Evolutionary conservation across 92 coral and sea anemone genomes (phyloP), one percentile per base, ranked within the genome.

Genomic region (Phenganax subtilis): DNA sequence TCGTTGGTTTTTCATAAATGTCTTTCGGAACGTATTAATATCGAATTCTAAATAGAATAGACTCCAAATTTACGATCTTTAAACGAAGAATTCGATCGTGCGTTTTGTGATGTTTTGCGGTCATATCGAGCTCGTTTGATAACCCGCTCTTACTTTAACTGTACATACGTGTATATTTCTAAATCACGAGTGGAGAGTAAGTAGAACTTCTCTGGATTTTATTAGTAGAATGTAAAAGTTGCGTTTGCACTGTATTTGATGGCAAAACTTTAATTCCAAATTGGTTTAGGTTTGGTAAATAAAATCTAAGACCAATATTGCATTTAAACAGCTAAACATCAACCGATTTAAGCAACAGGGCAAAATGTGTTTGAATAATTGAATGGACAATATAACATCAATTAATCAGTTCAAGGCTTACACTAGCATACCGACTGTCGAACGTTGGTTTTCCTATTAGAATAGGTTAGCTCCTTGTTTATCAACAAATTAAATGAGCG

Each of bases 31-130:
- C 73, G 5, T 67, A n/a, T 29, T 30, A 29, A 30, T 29, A 37
- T 68, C 73, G 54, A 68, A 29, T 37, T 10, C 73, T 53, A 7
- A 9, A 68, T 30, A 20, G 54, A n/a, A 30, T 68, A 30, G 12
- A 10, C 16, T 28, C 53, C 9, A 9, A 68, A 68, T 68, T 68
- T 20, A 20, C 54, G 73, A 37, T 30, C 29, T 68, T 68, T 30
- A 15, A 9, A 12, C 31, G 7, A 6, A n/a, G 11, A 44, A 7
- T 68, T 68, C 73, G 77, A 8, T 52, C 77, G 77, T 55, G 51
- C 54, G 51, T 73, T 72, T 54, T 73, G 70, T 17, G 15, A 58
- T 29, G 25, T 61, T 76, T 76, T 76, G 81, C 57, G 81, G 81
- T 59, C 81, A 76, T 55, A 53, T 61, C 54, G 44, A 60, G 15